Evolutionary conservation across 2,888 invertebrate genomes (phyloP).

Genomic region (Matsumyia berberina): DNA sequence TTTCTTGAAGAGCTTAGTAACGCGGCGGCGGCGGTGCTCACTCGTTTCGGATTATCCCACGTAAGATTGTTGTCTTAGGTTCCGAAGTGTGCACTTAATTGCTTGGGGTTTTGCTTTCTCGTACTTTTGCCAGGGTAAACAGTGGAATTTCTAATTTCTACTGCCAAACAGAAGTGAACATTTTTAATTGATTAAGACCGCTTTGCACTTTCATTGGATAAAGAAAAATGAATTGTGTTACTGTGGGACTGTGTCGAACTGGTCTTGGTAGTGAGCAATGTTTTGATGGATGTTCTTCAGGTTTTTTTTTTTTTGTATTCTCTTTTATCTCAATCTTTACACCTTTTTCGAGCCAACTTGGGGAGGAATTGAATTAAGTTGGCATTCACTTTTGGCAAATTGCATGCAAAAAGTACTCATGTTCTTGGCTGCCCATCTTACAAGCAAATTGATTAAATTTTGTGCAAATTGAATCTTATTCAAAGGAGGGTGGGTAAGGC

Average conservation of each 20-base stretch:
- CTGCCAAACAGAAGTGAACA: constrained; percentile 50
- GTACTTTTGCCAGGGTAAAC: constrained; percentile 44
- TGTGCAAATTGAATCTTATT: neutral
- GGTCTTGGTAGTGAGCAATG: neutral
- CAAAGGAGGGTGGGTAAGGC: no score
- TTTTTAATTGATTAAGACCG: constrained; percentile 64
- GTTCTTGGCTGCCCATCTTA: constrained; percentile 40
- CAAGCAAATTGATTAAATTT: constrained; percentile 31
- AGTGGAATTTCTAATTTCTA: constrained; percentile 69
- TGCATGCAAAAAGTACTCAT: constrained; percentile 19
- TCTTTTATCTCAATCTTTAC: constrained; percentile 23
- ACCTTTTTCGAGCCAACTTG: constrained; percentile 44
- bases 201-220: constrained; percentile 45
- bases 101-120: constrained; percentile 66
- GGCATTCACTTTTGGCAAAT: constrained; percentile 50
- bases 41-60: constrained; percentile 71
- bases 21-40: constrained; percentile 25
- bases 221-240: neutral
- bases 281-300: constrained; percentile 39
- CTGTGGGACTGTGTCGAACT: constrained; percentile 4
- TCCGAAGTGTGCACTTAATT: constrained; percentile 68
- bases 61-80: constrained; percentile 70
- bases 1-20: constrained; percentile 49
- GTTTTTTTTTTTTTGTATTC: constrained; percentile 7
- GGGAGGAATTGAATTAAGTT: constrained; percentile 29